Percentiles rank a stretch among this genome's conserved stretches.
These are phyloP conservation scores for Apodemus speciosus DNA, from an alignment of 2,113 vertebrate species.

Conservation along the genomic window DNA sequence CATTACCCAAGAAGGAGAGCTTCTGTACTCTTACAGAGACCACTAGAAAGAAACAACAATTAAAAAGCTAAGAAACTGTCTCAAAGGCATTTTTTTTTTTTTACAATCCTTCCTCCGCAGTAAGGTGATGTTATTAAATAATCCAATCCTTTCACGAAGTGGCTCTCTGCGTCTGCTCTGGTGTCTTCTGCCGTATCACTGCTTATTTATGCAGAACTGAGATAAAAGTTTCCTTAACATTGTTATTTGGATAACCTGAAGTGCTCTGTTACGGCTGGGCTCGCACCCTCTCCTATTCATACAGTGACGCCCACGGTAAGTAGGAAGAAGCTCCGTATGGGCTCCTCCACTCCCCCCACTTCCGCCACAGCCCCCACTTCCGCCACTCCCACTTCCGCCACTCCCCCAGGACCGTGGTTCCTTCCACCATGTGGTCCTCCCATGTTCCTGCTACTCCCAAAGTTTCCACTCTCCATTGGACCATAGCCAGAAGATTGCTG, in stretches of 20 bases:
- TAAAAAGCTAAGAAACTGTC: constrained; percentile 94
- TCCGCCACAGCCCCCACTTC: no score
- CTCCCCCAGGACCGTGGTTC: no score
- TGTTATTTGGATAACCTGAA: constrained; percentile 93
- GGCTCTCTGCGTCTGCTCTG: constrained; percentile 94
- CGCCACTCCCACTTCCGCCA: no score
- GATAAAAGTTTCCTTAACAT: constrained; percentile 94
- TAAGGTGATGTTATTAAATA: constrained; percentile 94
- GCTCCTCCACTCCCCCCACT: no score
- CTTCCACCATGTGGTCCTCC: constrained; percentile 92
- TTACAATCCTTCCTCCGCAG: constrained; percentile 93
- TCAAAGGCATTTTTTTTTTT: constrained; percentile 92
- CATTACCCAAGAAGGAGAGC: constrained; percentile 93
- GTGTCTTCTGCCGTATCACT: constrained; percentile 93
- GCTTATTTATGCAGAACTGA: constrained; percentile 94
- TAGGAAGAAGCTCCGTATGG: no score
- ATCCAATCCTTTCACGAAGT: constrained; percentile 94
- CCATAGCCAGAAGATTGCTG: constrained; percentile 76
- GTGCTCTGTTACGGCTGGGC: constrained; percentile 94
- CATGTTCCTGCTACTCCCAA: constrained; percentile 91
- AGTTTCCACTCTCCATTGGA: constrained; percentile 92
- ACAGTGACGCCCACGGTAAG: no score
- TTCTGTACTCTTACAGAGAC: constrained; percentile 93
- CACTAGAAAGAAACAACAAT: constrained; percentile 94
- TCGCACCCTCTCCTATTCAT: constrained; percentile 95